phyloP scores from a whole-genome alignment of 2,888 invertebrate species.

The Entomobrya proxima region DNA sequence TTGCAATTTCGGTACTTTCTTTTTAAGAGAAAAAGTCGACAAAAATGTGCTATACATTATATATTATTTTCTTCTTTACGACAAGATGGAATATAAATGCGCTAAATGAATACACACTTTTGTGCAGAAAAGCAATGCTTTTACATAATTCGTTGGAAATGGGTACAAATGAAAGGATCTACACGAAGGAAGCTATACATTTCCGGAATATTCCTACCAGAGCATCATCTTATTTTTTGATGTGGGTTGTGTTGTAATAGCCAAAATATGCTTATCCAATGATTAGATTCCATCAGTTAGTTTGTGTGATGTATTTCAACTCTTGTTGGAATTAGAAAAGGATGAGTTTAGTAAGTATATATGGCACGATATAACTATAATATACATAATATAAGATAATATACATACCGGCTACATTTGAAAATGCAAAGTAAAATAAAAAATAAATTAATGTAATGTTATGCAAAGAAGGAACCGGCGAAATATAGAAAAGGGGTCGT shows the following conservation, averaged over 20 bases:
- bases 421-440: conserved; percentile 4
- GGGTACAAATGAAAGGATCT: background rate
- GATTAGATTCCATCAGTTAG: background rate
- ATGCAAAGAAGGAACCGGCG: background rate
- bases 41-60: background rate
- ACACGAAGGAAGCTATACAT: background rate
- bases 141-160: background rate
- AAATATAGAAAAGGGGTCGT: conserved; percentile 10
- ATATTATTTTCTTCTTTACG: background rate
- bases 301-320: background rate
- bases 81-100: background rate
- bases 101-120: background rate
- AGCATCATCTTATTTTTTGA: too few species aligned
- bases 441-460: conserved; percentile 25
- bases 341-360: too few species aligned
- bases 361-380: too few species aligned
- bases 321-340: background rate
- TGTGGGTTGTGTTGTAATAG: too few species aligned
- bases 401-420: background rate
- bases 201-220: background rate
- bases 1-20: background rate
- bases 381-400: background rate
- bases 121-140: background rate
- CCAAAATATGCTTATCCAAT: background rate
- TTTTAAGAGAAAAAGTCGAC: background rate